Percentiles rank a stretch among this genome's conserved stretches.
phyloP scores from a whole-genome alignment of 1,140 invertebrate species.

The Cataglyphis hispanica region DNA sequence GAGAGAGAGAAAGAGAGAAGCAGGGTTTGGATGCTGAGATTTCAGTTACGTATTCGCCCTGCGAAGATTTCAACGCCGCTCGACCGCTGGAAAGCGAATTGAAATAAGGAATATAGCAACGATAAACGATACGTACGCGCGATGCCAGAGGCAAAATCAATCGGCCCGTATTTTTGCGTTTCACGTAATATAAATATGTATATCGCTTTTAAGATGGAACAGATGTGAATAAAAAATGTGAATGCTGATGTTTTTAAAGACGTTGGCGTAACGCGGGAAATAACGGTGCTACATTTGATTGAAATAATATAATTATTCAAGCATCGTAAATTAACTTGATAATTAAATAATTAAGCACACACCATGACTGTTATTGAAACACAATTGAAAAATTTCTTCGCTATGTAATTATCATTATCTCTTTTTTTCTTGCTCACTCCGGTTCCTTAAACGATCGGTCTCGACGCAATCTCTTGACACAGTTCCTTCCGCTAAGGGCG shows the following conservation, averaged over 20 bases:
- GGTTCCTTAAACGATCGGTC: conserved; percentile 48
- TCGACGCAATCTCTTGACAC: conserved; percentile 52
- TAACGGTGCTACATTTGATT: background rate
- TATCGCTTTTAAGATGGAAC: background rate
- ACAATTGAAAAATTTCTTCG: background rate
- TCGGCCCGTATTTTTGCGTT: background rate
- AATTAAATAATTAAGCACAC: background rate
- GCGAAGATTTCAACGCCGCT: conserved; percentile 68
- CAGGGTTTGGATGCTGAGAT: conserved; percentile 81
- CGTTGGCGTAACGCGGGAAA: background rate
- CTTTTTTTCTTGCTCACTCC: background rate
- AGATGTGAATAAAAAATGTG: background rate
- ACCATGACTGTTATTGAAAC: background rate
- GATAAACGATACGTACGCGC: background rate
- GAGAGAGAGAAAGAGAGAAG: conserved; percentile 29
- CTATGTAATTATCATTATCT: background rate
- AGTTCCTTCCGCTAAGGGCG: conserved; percentile 41
- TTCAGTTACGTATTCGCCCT: conserved; percentile 81
- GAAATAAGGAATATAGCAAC: conserved; percentile 16
- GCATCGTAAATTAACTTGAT: background rate
- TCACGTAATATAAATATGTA: background rate
- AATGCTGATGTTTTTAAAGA: background rate
- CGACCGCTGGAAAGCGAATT: conserved; percentile 31
- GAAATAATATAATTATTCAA: background rate
- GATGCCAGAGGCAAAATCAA: background rate